A percentile compares a stretch with the other conserved stretches of the same genome.
phyloP scores from a whole-genome alignment of 2,113 vertebrate genomes.

The Sinocyclocheilus anophthalmus region DNA sequence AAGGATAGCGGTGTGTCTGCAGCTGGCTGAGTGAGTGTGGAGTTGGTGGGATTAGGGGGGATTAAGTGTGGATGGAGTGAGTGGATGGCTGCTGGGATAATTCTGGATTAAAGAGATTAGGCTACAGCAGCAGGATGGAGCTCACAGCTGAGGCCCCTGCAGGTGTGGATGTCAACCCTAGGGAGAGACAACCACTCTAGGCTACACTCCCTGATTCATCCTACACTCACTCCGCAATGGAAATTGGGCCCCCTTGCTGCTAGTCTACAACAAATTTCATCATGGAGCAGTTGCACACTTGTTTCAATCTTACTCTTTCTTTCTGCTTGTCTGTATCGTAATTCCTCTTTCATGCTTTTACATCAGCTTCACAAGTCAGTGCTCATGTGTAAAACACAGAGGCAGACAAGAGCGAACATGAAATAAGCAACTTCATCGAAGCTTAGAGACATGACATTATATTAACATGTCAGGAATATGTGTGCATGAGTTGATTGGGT shows the following conservation, averaged over 20 bases:
- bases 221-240: conserved; percentile 62
- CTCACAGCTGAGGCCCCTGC: conserved; percentile 75
- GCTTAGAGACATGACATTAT: neutral
- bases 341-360: conserved; percentile 41
- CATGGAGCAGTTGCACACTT: conserved; percentile 63
- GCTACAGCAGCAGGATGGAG: conserved; percentile 68
- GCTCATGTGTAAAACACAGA: conserved; percentile 45
- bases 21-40: conserved; percentile 72
- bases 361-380: conserved; percentile 32
- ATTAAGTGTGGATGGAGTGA: conserved; percentile 81
- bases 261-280: conserved; percentile 72
- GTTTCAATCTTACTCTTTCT: conserved; percentile 39
- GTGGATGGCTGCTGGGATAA: conserved; percentile 79
- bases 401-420: conserved; percentile 14
- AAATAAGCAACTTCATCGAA: neutral
- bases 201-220: conserved; percentile 47
- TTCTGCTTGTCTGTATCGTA: conserved; percentile 12
- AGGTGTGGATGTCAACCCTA: conserved; percentile 58
- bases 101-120: conserved; percentile 81
- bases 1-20: conserved; percentile 77
- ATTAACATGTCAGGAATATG: conserved; percentile 7
- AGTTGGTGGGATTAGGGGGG: conserved; percentile 80
- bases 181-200: conserved; percentile 18
- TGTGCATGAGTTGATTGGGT: neutral
- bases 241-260: conserved; percentile 63